phyloP scores from a whole-genome alignment of 2,888 invertebrate genomes.

The Anoplius nigerrimus region DNA sequence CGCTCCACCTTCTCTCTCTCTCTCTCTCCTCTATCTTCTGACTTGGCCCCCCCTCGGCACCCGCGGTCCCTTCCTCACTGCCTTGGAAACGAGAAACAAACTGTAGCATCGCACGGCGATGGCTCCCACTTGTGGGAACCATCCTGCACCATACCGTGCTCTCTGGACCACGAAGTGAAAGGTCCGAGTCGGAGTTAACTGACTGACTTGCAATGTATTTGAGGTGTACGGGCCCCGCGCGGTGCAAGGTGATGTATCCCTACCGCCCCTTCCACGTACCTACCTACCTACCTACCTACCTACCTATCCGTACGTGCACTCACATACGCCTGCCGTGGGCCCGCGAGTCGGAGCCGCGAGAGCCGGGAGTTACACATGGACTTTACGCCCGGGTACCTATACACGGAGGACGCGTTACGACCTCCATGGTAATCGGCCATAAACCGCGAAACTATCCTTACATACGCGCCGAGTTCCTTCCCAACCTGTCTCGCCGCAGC shows the following conservation, averaged over 20 bases:
- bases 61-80: constrained; percentile 16
- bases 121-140: constrained; percentile 72
- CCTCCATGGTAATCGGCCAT: constrained; percentile 54
- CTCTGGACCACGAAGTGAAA: constrained; percentile 75
- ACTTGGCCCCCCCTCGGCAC: constrained; percentile 36
- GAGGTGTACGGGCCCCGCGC: constrained; percentile 46
- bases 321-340: constrained; percentile 6
- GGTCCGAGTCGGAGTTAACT: constrained; percentile 67
- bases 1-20: constrained; percentile 8
- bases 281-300: background rate
- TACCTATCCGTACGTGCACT: too few species aligned
- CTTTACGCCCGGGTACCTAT: constrained; percentile 38
- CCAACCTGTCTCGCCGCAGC: constrained; percentile 54
- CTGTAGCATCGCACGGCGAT: constrained; percentile 64
- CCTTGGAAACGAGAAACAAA: constrained; percentile 60
- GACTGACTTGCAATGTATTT: constrained; percentile 62
- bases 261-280: constrained; percentile 23
- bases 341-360: background rate
- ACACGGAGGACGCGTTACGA: constrained; percentile 52
- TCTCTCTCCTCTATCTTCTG: constrained; percentile 43
- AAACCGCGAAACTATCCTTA: constrained; percentile 56
- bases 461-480: constrained; percentile 32
- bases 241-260: constrained; percentile 55
- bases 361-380: too few species aligned
- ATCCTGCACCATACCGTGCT: constrained; percentile 70